phyloP scores from a whole-genome alignment of 2,113 vertebrate species.

The Phycodurus eques region DNA sequence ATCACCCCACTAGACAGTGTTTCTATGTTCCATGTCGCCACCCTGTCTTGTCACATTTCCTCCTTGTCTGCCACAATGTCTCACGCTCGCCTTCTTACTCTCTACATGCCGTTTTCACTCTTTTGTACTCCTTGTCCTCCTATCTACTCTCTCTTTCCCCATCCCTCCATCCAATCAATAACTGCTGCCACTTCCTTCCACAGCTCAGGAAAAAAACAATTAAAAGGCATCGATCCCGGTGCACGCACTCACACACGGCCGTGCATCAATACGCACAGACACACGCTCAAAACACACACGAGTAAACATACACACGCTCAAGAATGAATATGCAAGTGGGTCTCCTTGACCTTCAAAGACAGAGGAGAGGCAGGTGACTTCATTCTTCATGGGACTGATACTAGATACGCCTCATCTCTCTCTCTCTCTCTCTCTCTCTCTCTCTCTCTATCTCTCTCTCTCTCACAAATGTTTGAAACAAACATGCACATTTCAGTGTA shows the following conservation, averaged over 20 bases:
- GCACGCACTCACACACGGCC: conserved; percentile 33
- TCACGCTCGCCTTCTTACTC: conserved; percentile 35
- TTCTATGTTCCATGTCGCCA: conserved; percentile 77
- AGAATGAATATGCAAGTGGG: conserved; percentile 98
- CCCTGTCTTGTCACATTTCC: conserved; percentile 79
- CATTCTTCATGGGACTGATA: conserved; percentile 74
- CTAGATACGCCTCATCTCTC: conserved; percentile 48
- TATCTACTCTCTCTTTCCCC: conserved; percentile 44
- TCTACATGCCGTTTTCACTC: conserved; percentile 52
- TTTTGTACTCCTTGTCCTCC: conserved; percentile 55
- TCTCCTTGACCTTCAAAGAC: conserved; percentile 98
- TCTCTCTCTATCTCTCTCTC: conserved; percentile 12
- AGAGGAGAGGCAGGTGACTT: conserved; percentile 77
- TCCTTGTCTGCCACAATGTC: conserved; percentile 65
- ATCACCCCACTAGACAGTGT: conserved; percentile 61
- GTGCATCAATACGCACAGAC: conserved; percentile 24
- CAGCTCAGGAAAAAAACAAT: conserved; percentile 98
- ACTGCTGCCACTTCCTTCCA: conserved; percentile 95
- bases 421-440: conserved; percentile 2
- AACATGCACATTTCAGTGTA: conserved; percentile 34
- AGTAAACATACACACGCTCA: conserved; percentile 43
- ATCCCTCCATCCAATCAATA: conserved; percentile 83
- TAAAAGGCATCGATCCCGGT: conserved; percentile 94
- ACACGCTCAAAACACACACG: conserved; percentile 23
- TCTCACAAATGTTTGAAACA: conserved; percentile 13